These are phyloP conservation scores for Operophtera brumata DNA, from an alignment of 2,888 invertebrate genomes.

Conservation along the genomic window DNA sequence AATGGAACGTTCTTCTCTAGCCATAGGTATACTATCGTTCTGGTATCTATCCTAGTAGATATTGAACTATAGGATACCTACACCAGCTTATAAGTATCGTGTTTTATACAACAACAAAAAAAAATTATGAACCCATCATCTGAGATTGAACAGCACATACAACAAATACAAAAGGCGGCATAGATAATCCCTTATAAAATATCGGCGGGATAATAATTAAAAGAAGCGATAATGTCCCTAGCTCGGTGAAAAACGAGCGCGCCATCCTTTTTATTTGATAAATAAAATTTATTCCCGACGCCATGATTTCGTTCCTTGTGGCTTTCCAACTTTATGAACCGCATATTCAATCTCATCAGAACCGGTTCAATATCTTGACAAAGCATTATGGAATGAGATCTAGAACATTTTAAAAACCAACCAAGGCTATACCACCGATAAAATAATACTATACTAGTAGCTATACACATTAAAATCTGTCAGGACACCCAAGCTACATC, in stretches of 20 bases:
- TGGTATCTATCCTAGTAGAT: too few relatives aligned
- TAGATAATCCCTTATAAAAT: constrained; percentile 58
- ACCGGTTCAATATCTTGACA: constrained; percentile 8
- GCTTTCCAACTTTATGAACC: constrained; percentile 51
- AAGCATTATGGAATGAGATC: neutral
- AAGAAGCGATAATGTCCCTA: constrained; percentile 79
- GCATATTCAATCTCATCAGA: constrained; percentile 10
- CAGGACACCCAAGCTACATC: too few relatives aligned
- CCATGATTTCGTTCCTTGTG: constrained; percentile 58
- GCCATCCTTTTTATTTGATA: constrained; percentile 81
- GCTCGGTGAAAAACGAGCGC: constrained; percentile 76
- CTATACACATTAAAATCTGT: too few relatives aligned
- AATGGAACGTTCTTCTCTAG: neutral
- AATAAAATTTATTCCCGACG: constrained; percentile 78
- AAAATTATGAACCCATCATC: neutral
- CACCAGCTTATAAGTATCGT: too few relatives aligned
- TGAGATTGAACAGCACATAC: constrained; percentile 24
- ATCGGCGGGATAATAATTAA: constrained; percentile 80
- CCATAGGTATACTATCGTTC: too few relatives aligned
- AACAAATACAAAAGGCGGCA: constrained; percentile 34
- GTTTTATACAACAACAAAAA: too few relatives aligned
- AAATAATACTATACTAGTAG: too few relatives aligned
- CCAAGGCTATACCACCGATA: too few relatives aligned
- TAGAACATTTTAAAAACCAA: neutral
- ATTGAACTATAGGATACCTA: too few relatives aligned